Percentiles rank a stretch among this genome's conserved stretches.
These are phyloP conservation scores for Parazoanthus atlanticus DNA, from an alignment of 92 coral and sea anemone genomes.

Conservation along the genomic window DNA sequence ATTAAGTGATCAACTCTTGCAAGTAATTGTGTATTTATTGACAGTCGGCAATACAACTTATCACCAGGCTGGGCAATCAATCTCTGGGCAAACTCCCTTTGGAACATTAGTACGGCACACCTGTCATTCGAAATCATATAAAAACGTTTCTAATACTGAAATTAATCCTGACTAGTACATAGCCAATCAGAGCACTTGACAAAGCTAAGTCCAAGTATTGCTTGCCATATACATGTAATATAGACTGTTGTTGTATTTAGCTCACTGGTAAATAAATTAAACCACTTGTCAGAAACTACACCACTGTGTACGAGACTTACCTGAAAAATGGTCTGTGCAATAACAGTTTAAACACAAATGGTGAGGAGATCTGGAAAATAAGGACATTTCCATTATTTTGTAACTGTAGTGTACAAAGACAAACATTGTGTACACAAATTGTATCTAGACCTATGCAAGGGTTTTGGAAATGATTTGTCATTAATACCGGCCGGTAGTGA, in stretches of 20 bases:
- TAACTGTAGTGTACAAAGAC: not conserved
- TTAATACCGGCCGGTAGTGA: no score
- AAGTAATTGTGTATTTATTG: slow-evolving; percentile 94
- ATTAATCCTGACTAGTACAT: no score
- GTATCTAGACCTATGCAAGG: no score
- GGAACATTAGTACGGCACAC: slow-evolving; percentile 98
- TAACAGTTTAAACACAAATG: slow-evolving; percentile 94
- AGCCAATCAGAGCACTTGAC: no score
- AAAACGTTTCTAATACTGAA: no score
- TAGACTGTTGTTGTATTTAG: no score
- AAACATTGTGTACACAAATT: no score
- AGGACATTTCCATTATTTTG: not conserved
- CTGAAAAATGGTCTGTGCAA: slow-evolving; percentile 99
- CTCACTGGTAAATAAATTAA: no score
- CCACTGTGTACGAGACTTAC: slow-evolving; percentile 43
- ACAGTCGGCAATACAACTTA: slow-evolving; percentile 92
- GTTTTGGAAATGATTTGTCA: no score
- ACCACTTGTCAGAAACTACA: no score
- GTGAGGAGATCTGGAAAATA: slow-evolving; percentile 90
- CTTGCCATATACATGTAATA: no score
- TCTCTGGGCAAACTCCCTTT: slow-evolving; percentile 96
- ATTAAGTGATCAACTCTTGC: slow-evolving; percentile 95
- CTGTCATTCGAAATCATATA: slow-evolving; percentile 48
- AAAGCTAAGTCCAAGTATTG: no score
- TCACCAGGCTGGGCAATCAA: slow-evolving; percentile 96